A percentile compares a stretch with the other conserved stretches of the same genome.
phyloP scores from a whole-genome alignment of 2,888 invertebrate genomes.

The Penaeus monodon region DNA sequence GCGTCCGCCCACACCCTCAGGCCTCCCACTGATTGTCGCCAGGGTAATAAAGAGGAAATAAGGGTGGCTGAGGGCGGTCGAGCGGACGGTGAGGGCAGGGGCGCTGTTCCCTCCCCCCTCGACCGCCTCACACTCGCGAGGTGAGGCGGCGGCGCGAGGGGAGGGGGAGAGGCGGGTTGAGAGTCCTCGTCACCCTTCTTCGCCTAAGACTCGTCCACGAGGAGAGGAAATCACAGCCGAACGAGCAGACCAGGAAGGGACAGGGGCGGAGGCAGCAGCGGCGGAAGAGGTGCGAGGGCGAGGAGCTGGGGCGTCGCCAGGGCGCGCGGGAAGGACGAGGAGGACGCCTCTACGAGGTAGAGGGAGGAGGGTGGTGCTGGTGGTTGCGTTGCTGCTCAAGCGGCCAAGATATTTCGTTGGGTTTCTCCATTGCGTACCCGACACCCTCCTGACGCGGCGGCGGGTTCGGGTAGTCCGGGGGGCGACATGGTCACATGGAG shows the following conservation, averaged over 20 bases:
- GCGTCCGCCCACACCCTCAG: constrained; percentile 4
- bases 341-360: neutral
- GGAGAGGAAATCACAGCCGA: constrained; percentile 23
- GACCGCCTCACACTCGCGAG: neutral
- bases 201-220: constrained; percentile 9
- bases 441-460: neutral
- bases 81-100: neutral
- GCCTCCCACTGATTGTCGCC: constrained; percentile 46
- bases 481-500: constrained; percentile 36
- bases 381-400: neutral
- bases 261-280: neutral
- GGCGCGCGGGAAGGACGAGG: neutral
- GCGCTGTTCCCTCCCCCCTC: neutral
- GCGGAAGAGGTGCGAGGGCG: neutral
- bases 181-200: no score
- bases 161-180: no score
- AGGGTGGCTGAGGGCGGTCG: constrained; percentile 6
- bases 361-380: constrained; percentile 1
- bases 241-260: neutral
- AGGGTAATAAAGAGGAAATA: constrained; percentile 10
- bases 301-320: neutral
- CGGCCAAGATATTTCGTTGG: neutral
- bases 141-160: no score
- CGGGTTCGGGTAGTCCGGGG: constrained; percentile 15
- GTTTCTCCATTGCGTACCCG: neutral